A percentile compares a stretch with the other conserved stretches of the same genome.
Evolutionary conservation across 1,140 invertebrate species (phyloP).

Genomic region (Caerostris extrusa): DNA sequence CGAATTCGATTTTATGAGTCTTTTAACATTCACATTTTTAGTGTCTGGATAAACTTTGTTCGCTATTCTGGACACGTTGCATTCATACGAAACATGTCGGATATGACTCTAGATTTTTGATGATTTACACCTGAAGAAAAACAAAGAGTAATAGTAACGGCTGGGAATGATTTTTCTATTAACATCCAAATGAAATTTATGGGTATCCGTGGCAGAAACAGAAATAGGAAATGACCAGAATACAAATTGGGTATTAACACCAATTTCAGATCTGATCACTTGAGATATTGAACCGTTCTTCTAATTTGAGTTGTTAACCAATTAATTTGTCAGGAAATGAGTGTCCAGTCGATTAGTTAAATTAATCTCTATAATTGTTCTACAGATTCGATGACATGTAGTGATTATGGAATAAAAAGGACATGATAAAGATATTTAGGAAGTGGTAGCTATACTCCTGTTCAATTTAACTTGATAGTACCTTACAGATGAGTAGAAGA

Average conservation of each 20-base stretch:
- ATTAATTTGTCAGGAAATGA: background rate
- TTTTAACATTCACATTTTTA: slow-evolving; percentile 12
- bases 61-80: background rate
- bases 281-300: background rate
- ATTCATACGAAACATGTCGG: background rate
- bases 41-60: background rate
- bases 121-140: background rate
- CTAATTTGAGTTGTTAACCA: background rate
- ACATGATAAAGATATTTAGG: background rate
- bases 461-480: too few species aligned
- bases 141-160: background rate
- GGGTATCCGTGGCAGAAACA: background rate
- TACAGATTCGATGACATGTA: background rate
- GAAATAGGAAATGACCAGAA: background rate
- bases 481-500: too few species aligned
- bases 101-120: background rate
- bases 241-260: background rate
- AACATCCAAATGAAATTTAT: background rate
- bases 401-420: background rate
- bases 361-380: background rate
- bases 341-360: background rate
- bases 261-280: too few species aligned
- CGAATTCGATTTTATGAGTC: background rate
- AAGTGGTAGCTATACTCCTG: background rate
- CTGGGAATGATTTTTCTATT: background rate